phyloP scores from a whole-genome alignment of 2,113 vertebrate species.

The Heterocephalus glaber region DNA sequence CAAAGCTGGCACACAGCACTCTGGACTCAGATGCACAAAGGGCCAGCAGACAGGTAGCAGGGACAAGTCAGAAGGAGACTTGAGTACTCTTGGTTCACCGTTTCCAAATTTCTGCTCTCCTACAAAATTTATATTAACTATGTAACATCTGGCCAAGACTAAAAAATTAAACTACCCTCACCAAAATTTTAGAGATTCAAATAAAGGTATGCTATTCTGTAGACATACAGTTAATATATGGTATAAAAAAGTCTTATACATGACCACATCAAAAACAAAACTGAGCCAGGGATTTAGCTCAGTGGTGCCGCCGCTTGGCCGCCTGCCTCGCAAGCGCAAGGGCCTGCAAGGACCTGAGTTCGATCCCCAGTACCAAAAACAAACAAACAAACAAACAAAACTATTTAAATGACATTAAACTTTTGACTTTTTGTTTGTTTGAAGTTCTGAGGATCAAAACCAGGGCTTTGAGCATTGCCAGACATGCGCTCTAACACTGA shows the following conservation, averaged over 20 bases:
- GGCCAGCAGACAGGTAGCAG: neutral
- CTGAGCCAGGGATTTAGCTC: no score
- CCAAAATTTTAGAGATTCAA: neutral
- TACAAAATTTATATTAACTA: neutral
- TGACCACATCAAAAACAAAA: neutral
- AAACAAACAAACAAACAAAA: no score
- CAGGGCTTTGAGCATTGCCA: neutral
- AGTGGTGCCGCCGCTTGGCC: no score
- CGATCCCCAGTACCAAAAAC: no score
- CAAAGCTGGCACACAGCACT: neutral
- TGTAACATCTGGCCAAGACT: neutral
- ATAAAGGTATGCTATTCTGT: neutral
- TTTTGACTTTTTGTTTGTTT: neutral
- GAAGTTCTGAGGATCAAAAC: neutral
- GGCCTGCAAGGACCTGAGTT: no score
- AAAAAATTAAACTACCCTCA: neutral
- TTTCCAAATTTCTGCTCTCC: neutral
- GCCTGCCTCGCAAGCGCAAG: no score
- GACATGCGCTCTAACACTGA: neutral
- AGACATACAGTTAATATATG: neutral
- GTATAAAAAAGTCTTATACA: neutral
- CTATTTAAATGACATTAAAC: neutral
- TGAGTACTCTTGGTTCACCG: neutral
- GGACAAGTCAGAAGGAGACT: neutral
- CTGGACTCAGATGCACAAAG: neutral